Evolutionary conservation across 2,888 invertebrate genomes (phyloP), one percentile per base, ranked within the genome.

Genomic region (Boloria euphrosyne): DNA sequence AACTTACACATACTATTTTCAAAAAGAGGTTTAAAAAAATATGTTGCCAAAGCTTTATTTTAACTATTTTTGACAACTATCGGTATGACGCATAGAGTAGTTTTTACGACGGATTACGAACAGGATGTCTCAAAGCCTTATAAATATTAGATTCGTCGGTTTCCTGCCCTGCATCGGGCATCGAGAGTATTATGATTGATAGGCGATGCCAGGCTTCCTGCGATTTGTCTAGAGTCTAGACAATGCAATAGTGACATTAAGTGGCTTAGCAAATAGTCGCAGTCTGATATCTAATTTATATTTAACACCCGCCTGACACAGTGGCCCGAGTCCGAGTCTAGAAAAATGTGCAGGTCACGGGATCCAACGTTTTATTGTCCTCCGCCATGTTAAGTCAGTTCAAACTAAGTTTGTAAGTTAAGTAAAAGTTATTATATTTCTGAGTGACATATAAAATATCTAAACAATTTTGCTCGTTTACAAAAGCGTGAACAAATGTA

Each of bases 201-300:
- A 72, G 71, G 49, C 64, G 63, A 71, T 72, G 69, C 59, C 69
- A 62, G 69, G 65, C 74, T 77, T 79, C 79, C 79, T 74, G 77
- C 68, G 65, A 75, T 76, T 76, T 70, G 62, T 65, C 67, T 65
- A 71, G 69, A 71, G 62, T 65, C 67, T 65, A 71, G 69, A 71
- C 71, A 71, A 70, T 67, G 50, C 66, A 43, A 65, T 63, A 60
- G 63, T 55, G 51, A 31, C 57, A 49, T 58, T 57, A 62, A 51
- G 67, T 57, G 52, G 59, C 52, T 60, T 54, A 51, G 47, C 54
- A 46, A 47, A 31, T 54, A 16, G 18, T 13, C 5, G 57, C 14
- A 3, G 57, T 57, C 55, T 57, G 55, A 44, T 57, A 52, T 43
- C 44, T 53, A 27, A 18, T 44, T 46, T 44, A 17, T 4, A 46